Percentiles rank a stretch among this genome's conserved stretches.
These are phyloP conservation scores for Ypsolopha scabrella DNA, from an alignment of 2,888 invertebrate genomes.

Conservation along the genomic window DNA sequence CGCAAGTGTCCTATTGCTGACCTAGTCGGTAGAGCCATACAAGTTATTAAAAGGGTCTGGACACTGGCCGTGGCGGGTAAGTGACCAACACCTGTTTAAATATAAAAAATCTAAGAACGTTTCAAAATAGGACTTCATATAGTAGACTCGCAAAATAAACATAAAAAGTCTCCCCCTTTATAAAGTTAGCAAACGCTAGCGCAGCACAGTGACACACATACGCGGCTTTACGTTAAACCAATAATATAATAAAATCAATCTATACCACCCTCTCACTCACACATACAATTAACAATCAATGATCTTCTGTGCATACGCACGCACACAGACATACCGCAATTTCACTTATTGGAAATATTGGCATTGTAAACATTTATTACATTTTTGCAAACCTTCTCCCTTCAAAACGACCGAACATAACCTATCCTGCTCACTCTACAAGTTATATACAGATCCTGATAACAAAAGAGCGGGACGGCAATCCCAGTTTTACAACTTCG, in stretches of 20 bases:
- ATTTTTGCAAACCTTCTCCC: conserved; percentile 57
- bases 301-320: conserved; percentile 35
- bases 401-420: conserved; percentile 28
- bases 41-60: no score
- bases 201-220: conserved; percentile 67
- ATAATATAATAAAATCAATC: conserved; percentile 69
- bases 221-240: conserved; percentile 68
- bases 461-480: conserved; percentile 32
- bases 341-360: conserved; percentile 55
- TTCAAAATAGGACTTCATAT: no score
- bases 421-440: conserved; percentile 33
- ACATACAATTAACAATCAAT: conserved; percentile 43
- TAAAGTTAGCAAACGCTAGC: conserved; percentile 33
- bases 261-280: conserved; percentile 61
- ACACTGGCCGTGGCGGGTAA: no score
- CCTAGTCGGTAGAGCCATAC: no score
- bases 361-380: conserved; percentile 64
- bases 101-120: conserved; percentile 1
- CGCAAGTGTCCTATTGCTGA: no score
- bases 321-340: conserved; percentile 22
- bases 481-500: conserved; percentile 51
- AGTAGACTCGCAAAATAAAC: conserved; percentile 4
- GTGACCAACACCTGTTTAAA: no score
- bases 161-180: conserved; percentile 26
- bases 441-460: conserved; percentile 12